Percentiles rank a stretch among this genome's conserved stretches.
Evolutionary conservation across 2,888 invertebrate species (phyloP).

Genomic region (Caenorhabditis sp.): DNA sequence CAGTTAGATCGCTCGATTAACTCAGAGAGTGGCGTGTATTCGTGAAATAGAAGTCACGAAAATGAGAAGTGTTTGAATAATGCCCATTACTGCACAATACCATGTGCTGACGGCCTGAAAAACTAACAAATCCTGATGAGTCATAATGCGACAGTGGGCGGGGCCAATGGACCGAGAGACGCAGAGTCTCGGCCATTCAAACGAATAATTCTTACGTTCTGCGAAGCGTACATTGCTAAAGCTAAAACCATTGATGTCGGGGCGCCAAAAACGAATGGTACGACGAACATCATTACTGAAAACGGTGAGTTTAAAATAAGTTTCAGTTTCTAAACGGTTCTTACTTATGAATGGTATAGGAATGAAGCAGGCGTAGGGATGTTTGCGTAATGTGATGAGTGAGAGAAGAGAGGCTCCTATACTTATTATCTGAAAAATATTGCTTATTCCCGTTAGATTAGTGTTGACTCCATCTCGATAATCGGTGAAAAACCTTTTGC

Average conservation of each 20-base stretch:
- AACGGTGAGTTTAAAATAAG: background rate
- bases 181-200: no score
- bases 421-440: slow-evolving; percentile 63
- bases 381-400: slow-evolving; percentile 76
- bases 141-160: background rate
- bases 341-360: slow-evolving; percentile 68
- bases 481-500: no score
- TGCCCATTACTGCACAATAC: slow-evolving; percentile 77
- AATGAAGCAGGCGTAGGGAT: slow-evolving; percentile 74
- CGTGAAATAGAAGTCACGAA: slow-evolving; percentile 74
- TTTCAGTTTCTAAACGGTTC: slow-evolving; percentile 15
- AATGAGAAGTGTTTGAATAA: slow-evolving; percentile 75
- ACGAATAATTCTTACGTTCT: slow-evolving; percentile 35
- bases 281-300: slow-evolving; percentile 71
- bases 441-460: no score
- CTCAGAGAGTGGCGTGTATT: slow-evolving; percentile 77
- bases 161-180: no score
- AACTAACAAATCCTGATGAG: background rate
- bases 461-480: no score
- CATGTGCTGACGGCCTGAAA: slow-evolving; percentile 72
- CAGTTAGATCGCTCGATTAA: background rate
- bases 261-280: slow-evolving; percentile 70
- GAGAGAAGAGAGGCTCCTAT: slow-evolving; percentile 73
- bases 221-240: slow-evolving; percentile 67
- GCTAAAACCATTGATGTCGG: slow-evolving; percentile 72